A percentile compares a stretch with the other conserved stretches of the same genome.
Conservation (phyloP, 2,113 vertebrate genomes). For the Neodontobutis hainanensis region DNA sequence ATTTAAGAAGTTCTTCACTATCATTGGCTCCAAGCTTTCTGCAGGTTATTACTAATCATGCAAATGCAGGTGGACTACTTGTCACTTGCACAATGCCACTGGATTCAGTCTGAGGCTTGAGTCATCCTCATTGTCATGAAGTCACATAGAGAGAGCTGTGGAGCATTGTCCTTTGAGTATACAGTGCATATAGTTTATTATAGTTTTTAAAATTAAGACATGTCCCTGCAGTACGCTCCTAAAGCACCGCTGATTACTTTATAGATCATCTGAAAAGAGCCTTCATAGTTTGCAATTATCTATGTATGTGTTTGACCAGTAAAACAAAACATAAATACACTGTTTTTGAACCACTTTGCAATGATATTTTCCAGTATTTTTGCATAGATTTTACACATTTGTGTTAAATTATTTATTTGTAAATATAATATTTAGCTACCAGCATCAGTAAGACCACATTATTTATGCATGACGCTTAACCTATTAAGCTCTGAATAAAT, state of each 20-base stretch:
- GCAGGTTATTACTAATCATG: slow-evolving; percentile 33
- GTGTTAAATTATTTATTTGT: slow-evolving; percentile 34
- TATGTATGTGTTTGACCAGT: background rate
- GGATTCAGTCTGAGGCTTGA: slow-evolving; percentile 6
- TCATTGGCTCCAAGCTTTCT: slow-evolving; percentile 20
- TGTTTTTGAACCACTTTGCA: background rate
- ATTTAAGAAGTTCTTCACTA: slow-evolving; percentile 18
- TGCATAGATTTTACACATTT: background rate
- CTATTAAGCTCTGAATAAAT: background rate
- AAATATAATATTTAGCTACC: slow-evolving; percentile 17
- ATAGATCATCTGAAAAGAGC: slow-evolving; percentile 1
- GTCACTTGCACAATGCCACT: slow-evolving; percentile 1
- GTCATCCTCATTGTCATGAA: slow-evolving; percentile 31
- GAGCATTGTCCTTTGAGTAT: background rate
- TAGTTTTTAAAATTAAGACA: too few species aligned
- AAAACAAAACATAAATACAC: background rate
- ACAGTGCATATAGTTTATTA: background rate
- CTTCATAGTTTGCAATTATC: background rate
- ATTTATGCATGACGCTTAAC: slow-evolving; percentile 19
- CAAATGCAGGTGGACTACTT: slow-evolving; percentile 23
- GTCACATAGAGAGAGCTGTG: slow-evolving; percentile 24
- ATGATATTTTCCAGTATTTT: background rate
- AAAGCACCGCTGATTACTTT: slow-evolving; percentile 21
- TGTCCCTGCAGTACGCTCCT: slow-evolving; percentile 10
- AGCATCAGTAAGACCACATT: background rate